Evolutionary conservation across 2,113 vertebrate species (phyloP).

Genomic region (Tachysurus vachellii): DNA sequence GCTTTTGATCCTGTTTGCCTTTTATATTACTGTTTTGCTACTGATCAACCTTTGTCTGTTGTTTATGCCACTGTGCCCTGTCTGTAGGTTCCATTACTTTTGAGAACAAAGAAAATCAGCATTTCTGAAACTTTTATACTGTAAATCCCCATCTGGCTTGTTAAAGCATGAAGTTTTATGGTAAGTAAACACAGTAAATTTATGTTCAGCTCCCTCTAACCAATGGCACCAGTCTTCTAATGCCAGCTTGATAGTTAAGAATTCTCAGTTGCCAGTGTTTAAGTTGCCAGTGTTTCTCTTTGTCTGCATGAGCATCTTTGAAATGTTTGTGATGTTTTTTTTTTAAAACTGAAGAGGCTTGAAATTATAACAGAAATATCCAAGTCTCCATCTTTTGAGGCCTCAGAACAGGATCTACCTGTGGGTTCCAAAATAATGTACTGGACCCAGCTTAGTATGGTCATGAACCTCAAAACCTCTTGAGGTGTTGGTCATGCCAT

Average conservation of each 20-base stretch:
- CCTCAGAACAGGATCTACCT: not conserved
- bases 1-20: too few species aligned
- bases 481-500: not conserved
- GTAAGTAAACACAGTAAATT: not conserved
- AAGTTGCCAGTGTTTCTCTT: not conserved
- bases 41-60: too few species aligned
- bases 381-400: not conserved
- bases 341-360: not conserved
- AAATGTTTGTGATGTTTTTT: not conserved
- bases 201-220: not conserved
- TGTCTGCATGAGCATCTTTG: not conserved
- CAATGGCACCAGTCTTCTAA: not conserved
- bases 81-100: too few species aligned
- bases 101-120: too few species aligned
- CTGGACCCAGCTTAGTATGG: not conserved
- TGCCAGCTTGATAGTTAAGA: not conserved
- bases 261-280: not conserved
- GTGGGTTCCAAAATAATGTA: not conserved
- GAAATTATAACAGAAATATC: not conserved
- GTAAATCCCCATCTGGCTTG: not conserved
- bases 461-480: not conserved
- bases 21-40: too few species aligned
- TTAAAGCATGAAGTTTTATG: not conserved
- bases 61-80: too few species aligned
- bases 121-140: not conserved